Evolutionary conservation across 2,113 vertebrate genomes (phyloP), one percentile per base, ranked within the genome.

Genomic region (Seriola dumerili): DNA sequence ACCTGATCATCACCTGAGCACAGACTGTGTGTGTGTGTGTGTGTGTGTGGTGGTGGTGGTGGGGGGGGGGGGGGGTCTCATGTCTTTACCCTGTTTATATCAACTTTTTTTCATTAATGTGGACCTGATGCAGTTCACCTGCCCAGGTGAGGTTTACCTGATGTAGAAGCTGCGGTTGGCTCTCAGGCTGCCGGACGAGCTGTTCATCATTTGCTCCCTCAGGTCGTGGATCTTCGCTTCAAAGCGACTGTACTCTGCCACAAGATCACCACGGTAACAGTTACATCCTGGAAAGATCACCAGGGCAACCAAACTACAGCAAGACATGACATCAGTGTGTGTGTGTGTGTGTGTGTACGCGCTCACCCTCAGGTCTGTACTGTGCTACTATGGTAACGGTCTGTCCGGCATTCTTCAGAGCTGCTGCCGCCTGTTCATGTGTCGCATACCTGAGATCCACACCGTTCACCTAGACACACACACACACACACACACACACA

Each of bases 191-290:
- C 96, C 96, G 1, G 97, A 97, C 13, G 96, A 96, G 85, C 76
- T 97, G 90, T 96, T 97, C 96, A 97, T 97, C 86, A 97, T 95
- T 91, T 97, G 97, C 59, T 97, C 97, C 73, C 97, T 94, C 69
- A 97, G 94, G 76, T 97, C 97, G 0, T 97, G 97, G 88, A 97
- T 97, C 94, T 97, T 93, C 0, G 92, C 92, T 36, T 93, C 97
- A 0, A 97, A 97, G 17, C 97, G 95, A 58, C 97, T 97, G 88
- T 97, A 97, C 84, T 97, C 96, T 97, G 84, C 29, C 16, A 83
- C 42, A 77, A 19, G 11, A 52, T 55, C 57, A 36, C 40, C 72
- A 62, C 5, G 57, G 40, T 34, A 48, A 74, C 65, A 16, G 21
- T 0, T 0, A 9, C 17, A 19, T 59, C n/a, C 21, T 10, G 21